A percentile compares a stretch with the other conserved stretches of the same genome.
These are phyloP conservation scores for Cottus gobio DNA, from an alignment of 2,113 vertebrate genomes.

Conservation along the genomic window DNA sequence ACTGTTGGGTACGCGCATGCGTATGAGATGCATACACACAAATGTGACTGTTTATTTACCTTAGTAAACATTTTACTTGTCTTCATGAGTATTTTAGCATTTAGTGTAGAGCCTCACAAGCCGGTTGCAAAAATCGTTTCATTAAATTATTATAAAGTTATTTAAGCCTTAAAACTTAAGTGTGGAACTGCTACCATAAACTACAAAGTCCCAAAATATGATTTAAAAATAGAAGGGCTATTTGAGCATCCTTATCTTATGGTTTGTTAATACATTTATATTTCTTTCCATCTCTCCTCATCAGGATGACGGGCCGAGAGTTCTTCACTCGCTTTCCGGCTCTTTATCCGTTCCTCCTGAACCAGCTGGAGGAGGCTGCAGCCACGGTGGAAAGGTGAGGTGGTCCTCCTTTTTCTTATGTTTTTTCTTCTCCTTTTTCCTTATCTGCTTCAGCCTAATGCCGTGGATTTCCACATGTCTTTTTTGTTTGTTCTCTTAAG, in stretches of 20 bases:
- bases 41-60: conserved; percentile 40
- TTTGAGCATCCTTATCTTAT: background rate
- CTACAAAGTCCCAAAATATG: background rate
- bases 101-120: background rate
- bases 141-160: background rate
- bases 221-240: background rate
- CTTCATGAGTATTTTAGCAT: background rate
- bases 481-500: conserved; percentile 21
- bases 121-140: background rate
- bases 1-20: conserved; percentile 21
- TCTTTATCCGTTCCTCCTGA: conserved; percentile 94
- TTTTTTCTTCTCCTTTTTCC: too few species aligned
- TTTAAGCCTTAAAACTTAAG: background rate
- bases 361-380: conserved; percentile 89
- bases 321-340: conserved; percentile 96
- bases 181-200: background rate
- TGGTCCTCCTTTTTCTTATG: too few species aligned
- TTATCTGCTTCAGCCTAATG: background rate
- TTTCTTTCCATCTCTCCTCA: background rate
- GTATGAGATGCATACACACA: conserved; percentile 19
- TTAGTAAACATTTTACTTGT: background rate
- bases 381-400: conserved; percentile 89
- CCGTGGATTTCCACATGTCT: conserved; percentile 31
- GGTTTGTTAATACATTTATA: background rate
- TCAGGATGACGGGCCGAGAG: conserved; percentile 96